These are phyloP conservation scores for Gallinago media DNA, from an alignment of 2,113 vertebrate species.

Conservation along the genomic window DNA sequence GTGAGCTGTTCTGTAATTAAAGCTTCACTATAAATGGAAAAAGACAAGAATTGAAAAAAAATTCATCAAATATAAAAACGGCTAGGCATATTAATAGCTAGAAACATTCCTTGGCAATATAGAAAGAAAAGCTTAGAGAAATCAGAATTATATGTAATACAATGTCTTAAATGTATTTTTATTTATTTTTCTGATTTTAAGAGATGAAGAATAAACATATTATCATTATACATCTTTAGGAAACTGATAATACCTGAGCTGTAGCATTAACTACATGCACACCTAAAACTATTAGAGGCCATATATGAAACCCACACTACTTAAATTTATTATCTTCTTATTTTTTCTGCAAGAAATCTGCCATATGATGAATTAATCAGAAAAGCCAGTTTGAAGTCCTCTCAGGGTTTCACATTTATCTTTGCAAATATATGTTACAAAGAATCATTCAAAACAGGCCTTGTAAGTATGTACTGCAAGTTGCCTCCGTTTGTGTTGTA, in stretches of 20 bases:
- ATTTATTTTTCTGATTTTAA: neutral
- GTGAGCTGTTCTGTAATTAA: neutral
- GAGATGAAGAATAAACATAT: neutral
- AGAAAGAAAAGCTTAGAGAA: neutral
- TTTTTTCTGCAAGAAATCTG: neutral
- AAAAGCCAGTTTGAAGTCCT: neutral
- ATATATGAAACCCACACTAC: neutral
- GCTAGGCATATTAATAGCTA: neutral
- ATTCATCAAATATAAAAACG: neutral
- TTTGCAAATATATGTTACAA: neutral
- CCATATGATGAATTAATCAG: neutral
- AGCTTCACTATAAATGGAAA: neutral
- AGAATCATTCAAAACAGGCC: neutral
- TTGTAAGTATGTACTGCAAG: neutral
- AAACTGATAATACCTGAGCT: neutral
- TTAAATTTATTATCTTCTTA: neutral
- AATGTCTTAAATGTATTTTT: neutral
- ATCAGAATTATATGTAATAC: neutral
- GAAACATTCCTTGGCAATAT: neutral
- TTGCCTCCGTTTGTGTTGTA: neutral
- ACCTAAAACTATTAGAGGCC: neutral
- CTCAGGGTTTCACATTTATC: neutral
- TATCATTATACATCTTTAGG: neutral
- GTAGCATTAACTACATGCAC: neutral
- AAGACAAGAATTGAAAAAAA: neutral